Base-by-base conservation (phyloP, 2,797 vertebrate genomes). In the Micropoecilia bifurca region DNA sequence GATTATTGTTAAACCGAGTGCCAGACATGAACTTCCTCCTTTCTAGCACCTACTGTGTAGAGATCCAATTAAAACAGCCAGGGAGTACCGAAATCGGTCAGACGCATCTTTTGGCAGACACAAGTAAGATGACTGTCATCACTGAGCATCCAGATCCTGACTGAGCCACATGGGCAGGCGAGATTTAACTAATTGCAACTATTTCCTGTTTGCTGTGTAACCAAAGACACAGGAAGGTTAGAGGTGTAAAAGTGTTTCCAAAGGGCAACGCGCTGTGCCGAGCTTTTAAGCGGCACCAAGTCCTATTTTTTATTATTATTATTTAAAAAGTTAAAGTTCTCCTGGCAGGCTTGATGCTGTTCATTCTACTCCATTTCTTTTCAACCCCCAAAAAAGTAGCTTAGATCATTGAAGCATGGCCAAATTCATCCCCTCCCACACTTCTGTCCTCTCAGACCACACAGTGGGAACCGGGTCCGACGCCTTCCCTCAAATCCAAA, bases 1-100 rank as follows among this genome's bases (percentile, higher is more conserved):
- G 95, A 95, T 94, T 95, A 96, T 93, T 92, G 39, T 91, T 94
- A 93, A 84, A 91, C 93, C 83, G 87, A 89, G 85, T 88, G 92
- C 83, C 87, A 82, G 83, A 85, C 88, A 91, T 91, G 13, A 87
- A 94, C 95, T 97, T 97, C 96, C 96, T 96, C 74, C 85, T 75
- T 84, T 63, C 89, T 89, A 94, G 92, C 91, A 94, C 91, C 89
- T 90, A 89, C 87, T 92, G 96, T 96, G 97, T 97, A 95, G 97
- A 97, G 97, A 97, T 97, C 97, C 97, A 97, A 98, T 99, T 98
- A 98, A 96, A 95, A 95, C 95, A 95, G 93, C 95, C 18, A 93
- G 89, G 94, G 92, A 88, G 78, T 77, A 43, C 90, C 93, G 88
- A 80, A 93, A 93, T 92, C 97, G 97, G 96, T 97, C 96, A 95